phyloP scores from a whole-genome alignment of 2,113 vertebrate genomes.

The Indicator maculatus region DNA sequence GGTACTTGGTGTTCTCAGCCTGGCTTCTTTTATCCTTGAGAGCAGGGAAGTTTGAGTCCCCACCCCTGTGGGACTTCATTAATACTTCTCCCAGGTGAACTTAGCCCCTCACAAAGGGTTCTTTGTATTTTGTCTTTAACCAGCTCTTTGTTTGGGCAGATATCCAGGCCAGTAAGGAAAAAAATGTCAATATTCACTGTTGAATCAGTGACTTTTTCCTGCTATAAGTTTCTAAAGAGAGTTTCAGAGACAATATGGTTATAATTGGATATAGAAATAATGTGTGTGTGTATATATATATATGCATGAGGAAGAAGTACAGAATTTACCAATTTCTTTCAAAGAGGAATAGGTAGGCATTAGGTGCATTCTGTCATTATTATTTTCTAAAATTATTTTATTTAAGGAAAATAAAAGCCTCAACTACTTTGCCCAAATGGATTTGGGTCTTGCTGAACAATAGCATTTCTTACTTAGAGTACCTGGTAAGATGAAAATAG shows the following conservation, averaged over 20 bases:
- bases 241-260: slow-evolving; percentile 38
- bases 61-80: slow-evolving; percentile 71
- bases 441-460: background rate
- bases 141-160: slow-evolving; percentile 77
- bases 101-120: slow-evolving; percentile 73
- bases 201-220: slow-evolving; percentile 70
- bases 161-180: slow-evolving; percentile 68
- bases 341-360: background rate
- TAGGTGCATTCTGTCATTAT: background rate
- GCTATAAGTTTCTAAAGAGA: slow-evolving; percentile 54
- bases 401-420: background rate
- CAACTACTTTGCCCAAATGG: background rate
- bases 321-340: background rate
- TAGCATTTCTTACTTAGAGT: background rate
- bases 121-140: slow-evolving; percentile 78
- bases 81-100: slow-evolving; percentile 78
- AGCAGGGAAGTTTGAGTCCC: slow-evolving; percentile 57
- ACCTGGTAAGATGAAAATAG: background rate
- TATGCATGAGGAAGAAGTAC: background rate
- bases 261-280: background rate
- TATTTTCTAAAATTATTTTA: background rate
- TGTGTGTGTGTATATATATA: fast-evolving
- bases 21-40: slow-evolving; percentile 39
- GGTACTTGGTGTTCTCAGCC: slow-evolving; percentile 41
- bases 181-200: slow-evolving; percentile 74